A percentile compares a stretch with the other conserved stretches of the same genome.
These are phyloP conservation scores for Leucoraja ocellata DNA, from an alignment of 2,797 vertebrate genomes.

Conservation along the genomic window DNA sequence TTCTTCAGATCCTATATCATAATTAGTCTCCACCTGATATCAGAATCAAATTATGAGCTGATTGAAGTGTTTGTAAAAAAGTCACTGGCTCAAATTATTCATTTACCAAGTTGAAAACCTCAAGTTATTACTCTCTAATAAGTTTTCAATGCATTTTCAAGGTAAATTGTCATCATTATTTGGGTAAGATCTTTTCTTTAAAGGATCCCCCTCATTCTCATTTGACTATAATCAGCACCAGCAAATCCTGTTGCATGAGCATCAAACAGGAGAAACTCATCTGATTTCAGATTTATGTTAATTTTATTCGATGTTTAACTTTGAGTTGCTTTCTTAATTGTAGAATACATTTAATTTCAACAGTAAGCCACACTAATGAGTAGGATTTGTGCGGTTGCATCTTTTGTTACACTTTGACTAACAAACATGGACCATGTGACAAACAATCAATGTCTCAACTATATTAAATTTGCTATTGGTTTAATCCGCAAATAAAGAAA, in stretches of 20 bases:
- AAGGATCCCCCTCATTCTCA: neutral
- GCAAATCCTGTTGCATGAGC: neutral
- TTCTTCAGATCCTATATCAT: too few relatives aligned
- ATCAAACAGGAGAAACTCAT: neutral
- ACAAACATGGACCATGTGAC: neutral
- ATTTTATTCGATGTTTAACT: neutral
- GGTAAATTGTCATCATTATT: neutral
- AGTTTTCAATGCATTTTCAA: neutral
- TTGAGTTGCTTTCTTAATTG: neutral
- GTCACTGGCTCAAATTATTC: neutral
- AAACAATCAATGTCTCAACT: neutral
- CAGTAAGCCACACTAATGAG: neutral
- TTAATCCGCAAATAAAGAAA: constrained; percentile 7
- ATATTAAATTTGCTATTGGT: constrained; percentile 22
- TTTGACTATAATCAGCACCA: neutral
- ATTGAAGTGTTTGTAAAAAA: neutral
- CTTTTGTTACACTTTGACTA: neutral
- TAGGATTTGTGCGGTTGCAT: neutral
- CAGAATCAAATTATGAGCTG: neutral
- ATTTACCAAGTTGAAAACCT: neutral
- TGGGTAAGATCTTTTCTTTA: neutral
- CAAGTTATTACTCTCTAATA: neutral
- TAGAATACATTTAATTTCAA: neutral
- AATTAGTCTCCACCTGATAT: neutral
- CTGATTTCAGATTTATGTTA: neutral